A percentile compares a stretch with the other conserved stretches of the same genome.
phyloP scores from a whole-genome alignment of 1,140 invertebrate species.

The Temnothorax nylanderi region DNA sequence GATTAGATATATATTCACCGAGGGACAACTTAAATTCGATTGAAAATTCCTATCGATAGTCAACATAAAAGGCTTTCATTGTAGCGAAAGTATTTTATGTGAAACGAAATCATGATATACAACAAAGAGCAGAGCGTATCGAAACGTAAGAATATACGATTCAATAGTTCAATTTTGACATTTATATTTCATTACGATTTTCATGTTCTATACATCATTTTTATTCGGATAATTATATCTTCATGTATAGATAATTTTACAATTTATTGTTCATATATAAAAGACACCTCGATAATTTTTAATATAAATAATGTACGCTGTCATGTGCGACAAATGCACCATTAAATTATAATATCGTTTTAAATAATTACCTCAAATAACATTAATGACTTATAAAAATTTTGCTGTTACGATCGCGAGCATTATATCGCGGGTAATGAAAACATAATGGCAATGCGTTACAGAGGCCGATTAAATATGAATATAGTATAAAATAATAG shows the following conservation, averaged over 20 bases:
- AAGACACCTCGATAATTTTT: neutral
- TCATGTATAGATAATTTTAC: neutral
- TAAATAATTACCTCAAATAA: conserved; percentile 41
- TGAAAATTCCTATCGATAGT: conserved; percentile 33
- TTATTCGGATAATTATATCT: conserved; percentile 7
- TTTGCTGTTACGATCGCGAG: neutral
- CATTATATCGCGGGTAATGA: conserved; percentile 32
- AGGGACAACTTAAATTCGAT: neutral
- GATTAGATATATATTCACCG: neutral
- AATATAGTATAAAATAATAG: conserved; percentile 51
- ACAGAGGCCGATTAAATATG: conserved; percentile 39
- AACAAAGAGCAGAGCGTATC: neutral
- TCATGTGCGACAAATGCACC: neutral
- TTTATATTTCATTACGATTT: neutral
- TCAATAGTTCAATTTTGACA: neutral
- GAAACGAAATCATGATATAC: conserved; percentile 12
- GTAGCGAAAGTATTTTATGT: conserved; percentile 7
- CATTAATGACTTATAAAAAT: conserved; percentile 30
- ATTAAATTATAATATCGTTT: conserved; percentile 20
- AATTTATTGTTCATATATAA: neutral
- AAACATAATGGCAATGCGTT: conserved; percentile 27
- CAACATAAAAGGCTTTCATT: conserved; percentile 6
- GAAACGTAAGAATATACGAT: neutral
- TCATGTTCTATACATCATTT: neutral
- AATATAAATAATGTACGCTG: neutral